Evolutionary conservation across 2,113 vertebrate genomes (phyloP).

Genomic region (Sardina pilchardus): DNA sequence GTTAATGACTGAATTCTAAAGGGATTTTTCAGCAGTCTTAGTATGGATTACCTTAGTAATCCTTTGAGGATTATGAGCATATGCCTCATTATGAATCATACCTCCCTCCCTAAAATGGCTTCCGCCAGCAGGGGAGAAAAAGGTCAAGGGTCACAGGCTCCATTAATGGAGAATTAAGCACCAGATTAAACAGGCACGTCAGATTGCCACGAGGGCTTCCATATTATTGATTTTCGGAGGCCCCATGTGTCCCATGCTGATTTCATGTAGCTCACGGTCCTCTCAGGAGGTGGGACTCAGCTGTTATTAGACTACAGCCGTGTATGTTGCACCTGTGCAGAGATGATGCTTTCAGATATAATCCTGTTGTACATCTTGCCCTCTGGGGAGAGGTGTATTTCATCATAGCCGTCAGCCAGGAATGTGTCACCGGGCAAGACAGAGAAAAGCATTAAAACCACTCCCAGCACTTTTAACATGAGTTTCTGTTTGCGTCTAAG

Average conservation of each 20-base stretch:
- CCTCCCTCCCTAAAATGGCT: conserved; percentile 26
- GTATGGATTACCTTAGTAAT: conserved; percentile 56
- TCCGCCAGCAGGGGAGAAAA: conserved; percentile 41
- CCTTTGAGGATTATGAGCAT: conserved; percentile 59
- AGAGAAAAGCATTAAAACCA: neutral
- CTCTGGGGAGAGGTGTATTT: neutral
- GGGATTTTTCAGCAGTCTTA: conserved; percentile 55
- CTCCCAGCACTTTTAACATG: neutral
- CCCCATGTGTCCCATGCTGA: neutral
- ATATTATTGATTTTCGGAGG: conserved; percentile 34
- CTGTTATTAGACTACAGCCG: conserved; percentile 11
- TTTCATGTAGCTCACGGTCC: neutral
- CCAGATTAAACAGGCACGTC: conserved; percentile 48
- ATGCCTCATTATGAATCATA: conserved; percentile 59
- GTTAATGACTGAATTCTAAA: conserved; percentile 47
- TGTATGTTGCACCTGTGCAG: conserved; percentile 6
- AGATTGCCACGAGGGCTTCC: conserved; percentile 50
- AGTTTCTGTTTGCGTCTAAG: neutral
- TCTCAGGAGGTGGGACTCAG: conserved; percentile 27
- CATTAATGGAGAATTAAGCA: conserved; percentile 46
- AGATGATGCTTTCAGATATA: neutral
- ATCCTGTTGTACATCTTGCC: conserved; percentile 11
- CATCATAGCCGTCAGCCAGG: neutral
- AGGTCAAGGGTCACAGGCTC: conserved; percentile 60
- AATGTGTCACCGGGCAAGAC: neutral